A percentile compares a stretch with the other conserved stretches of the same genome.
These are phyloP conservation scores for Oxycera nigricornis DNA, from an alignment of 2,888 invertebrate species.

Conservation along the genomic window DNA sequence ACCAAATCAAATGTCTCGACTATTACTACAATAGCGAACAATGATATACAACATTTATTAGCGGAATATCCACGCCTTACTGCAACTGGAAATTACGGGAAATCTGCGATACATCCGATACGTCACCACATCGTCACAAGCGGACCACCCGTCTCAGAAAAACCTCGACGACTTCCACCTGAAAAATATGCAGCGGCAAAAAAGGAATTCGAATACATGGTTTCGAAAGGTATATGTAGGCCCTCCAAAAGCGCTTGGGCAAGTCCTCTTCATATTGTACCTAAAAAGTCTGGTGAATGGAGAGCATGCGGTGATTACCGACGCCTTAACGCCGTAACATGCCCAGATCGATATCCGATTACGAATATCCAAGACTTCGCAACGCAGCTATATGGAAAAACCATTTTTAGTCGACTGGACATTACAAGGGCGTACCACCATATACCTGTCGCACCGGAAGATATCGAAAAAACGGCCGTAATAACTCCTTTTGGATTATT, in stretches of 20 bases:
- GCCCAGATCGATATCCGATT: slow-evolving; percentile 35
- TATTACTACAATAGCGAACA: too few species aligned
- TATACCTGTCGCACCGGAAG: slow-evolving; percentile 51
- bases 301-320: background rate
- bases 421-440: slow-evolving; percentile 53
- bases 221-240: background rate
- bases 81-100: too few species aligned
- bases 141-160: background rate
- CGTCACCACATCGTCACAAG: background rate
- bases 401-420: slow-evolving; percentile 51
- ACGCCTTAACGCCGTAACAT: background rate
- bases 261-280: background rate
- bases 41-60: too few species aligned
- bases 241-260: background rate
- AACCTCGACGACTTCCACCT: background rate
- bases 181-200: too few species aligned
- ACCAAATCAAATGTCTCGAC: too few species aligned
- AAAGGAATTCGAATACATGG: too few species aligned
- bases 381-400: slow-evolving; percentile 48
- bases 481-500: too few species aligned
- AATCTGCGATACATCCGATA: too few species aligned
- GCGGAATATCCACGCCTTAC: too few species aligned
- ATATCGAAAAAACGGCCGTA: slow-evolving; percentile 52
- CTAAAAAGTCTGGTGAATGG: background rate
- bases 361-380: slow-evolving; percentile 53